Base-by-base conservation (phyloP, 2,888 invertebrate species). In the Lithophane socia region DNA sequence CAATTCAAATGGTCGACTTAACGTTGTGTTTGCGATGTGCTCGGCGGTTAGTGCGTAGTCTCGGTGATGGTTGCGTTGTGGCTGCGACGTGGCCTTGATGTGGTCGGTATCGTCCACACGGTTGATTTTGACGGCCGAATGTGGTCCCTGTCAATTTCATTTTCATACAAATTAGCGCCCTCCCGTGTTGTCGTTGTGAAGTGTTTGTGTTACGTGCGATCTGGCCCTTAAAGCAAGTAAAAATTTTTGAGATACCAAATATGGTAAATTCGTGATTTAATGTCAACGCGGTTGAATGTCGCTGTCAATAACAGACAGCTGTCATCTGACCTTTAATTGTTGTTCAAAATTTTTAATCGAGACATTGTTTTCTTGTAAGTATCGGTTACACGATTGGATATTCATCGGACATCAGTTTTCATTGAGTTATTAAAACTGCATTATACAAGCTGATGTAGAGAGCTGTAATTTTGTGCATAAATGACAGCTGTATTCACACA, bases 231-330 rank as follows among this genome's bases (percentile, higher is more conserved):
- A 24, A 58, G 58, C 24, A 58, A 16, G 7, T 58, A 24, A n/a
- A 56, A n/a, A 56, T 56, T 24, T 12, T 79, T 79, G 63, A 73
- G 29, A n/a, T 21, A 49, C 82, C 80, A 82, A 80, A 84, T 82
- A 86, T 76, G 88, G 84, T 87, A 83, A 82, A 84, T 83, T 80
- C 60, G 79, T 85, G 83, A 85, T 87, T 86, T 86, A 87, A 86
- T 87, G 85, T 83, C 86, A 85, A 52, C 52, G 29, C 47, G 42
- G 72, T 72, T 87, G 80, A 86, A 88, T 86, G 88, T 76, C 77
- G 79, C 37, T 77, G 80, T 75, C 88, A 87, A 80, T 84, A 84
- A 58, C 72, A 69, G 73, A 69, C 85, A 78, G 80, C 80, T 85
- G 83, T 71, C 60, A 56, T 65, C 47, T 83, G 83, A 87, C 88